phyloP scores from a whole-genome alignment of 2,113 vertebrate genomes.

The Esox niger region DNA sequence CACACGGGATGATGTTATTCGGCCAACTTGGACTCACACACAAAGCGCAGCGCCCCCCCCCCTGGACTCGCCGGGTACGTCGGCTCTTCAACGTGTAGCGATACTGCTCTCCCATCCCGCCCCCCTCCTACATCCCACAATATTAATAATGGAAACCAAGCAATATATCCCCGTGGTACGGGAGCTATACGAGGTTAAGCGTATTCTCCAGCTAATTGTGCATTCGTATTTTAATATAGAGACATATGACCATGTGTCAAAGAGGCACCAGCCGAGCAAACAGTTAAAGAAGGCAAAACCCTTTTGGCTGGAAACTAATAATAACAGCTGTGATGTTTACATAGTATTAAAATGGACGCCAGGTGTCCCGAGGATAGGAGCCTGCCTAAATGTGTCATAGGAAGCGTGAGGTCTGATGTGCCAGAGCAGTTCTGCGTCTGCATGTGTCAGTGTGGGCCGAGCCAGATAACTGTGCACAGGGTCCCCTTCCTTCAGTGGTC shows the following conservation, averaged over 20 bases:
- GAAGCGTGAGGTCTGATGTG: background rate
- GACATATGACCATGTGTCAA: slow-evolving; percentile 43
- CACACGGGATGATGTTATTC: background rate
- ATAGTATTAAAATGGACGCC: slow-evolving; percentile 33
- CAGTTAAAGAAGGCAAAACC: slow-evolving; percentile 30
- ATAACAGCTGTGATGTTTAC: slow-evolving; percentile 37
- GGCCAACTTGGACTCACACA: too few relatives aligned
- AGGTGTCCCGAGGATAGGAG: slow-evolving; percentile 14
- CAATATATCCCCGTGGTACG: slow-evolving; percentile 70
- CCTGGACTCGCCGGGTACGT: too few relatives aligned
- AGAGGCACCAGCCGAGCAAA: slow-evolving; percentile 40
- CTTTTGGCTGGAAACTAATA: slow-evolving; percentile 38
- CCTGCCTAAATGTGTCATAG: background rate
- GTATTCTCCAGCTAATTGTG: slow-evolving; percentile 73
- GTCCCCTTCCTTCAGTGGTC: slow-evolving; percentile 14
- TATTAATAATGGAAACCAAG: slow-evolving; percentile 72
- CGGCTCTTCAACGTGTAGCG: slow-evolving; percentile 35
- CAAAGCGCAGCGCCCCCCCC: slow-evolving; percentile 41
- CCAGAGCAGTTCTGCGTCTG: background rate
- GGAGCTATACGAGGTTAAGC: slow-evolving; percentile 70
- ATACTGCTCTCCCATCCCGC: slow-evolving; percentile 52
- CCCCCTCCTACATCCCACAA: slow-evolving; percentile 47
- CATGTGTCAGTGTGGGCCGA: background rate
- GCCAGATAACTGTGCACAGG: slow-evolving; percentile 12
- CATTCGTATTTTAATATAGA: slow-evolving; percentile 73